These are phyloP conservation scores for Bryconaethiops microstoma DNA, from an alignment of 2,797 vertebrate species.

Conservation along the genomic window DNA sequence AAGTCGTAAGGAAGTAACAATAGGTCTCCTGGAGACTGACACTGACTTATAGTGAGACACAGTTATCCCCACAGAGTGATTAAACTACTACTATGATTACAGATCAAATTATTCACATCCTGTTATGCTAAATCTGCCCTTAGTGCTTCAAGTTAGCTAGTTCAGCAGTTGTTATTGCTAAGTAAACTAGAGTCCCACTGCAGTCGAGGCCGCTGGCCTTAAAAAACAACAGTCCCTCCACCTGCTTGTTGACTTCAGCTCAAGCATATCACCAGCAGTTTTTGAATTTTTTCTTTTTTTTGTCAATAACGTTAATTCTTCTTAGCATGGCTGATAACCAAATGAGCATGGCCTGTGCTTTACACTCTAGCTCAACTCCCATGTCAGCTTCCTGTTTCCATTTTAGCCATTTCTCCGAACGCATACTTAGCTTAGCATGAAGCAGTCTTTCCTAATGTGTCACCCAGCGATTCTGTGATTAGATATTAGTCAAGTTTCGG, in stretches of 20 bases:
- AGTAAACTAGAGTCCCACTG: neutral
- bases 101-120: neutral
- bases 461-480: neutral
- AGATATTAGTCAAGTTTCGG: conserved; percentile 34
- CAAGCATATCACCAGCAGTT: conserved; percentile 6
- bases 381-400: conserved; percentile 54
- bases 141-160: neutral
- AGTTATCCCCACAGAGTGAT: neutral
- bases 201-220: neutral
- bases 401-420: conserved; percentile 46
- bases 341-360: conserved; percentile 41
- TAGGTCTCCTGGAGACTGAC: neutral
- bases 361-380: conserved; percentile 43
- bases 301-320: neutral
- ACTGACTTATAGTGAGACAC: neutral
- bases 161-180: neutral
- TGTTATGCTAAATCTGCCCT: neutral
- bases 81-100: neutral
- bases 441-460: conserved; percentile 33
- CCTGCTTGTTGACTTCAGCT: conserved; percentile 13
- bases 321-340: conserved; percentile 54
- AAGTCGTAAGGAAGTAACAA: neutral
- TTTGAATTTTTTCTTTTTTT: neutral
- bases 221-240: conserved; percentile 8
- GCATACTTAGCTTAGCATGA: neutral